Evolutionary conservation across 2,888 invertebrate species (phyloP), one percentile per base, ranked within the genome.

Genomic region (Masnerella sp.): DNA sequence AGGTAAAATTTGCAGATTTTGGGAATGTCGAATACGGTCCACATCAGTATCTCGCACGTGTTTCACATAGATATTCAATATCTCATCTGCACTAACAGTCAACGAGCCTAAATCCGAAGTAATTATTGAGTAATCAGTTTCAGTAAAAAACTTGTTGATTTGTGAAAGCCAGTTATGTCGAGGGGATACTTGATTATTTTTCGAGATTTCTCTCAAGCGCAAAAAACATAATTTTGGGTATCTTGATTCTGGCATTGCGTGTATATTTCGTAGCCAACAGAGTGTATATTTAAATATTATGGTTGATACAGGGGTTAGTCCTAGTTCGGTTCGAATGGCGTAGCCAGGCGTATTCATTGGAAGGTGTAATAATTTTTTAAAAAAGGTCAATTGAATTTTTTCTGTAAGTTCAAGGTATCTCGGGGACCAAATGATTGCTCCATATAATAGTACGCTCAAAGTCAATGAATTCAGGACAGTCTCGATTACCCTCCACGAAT

Each of bases 371-470:
- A 56, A 1, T 28, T 42, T 56, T 56, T 42, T 56, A 12, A 4
- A 56, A 12, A 32, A 42, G 1, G 1, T 54, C 2, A 17, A 8
- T 14, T 58, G 58, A 9, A 58, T n/a, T 22, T 45, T 34, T 45
- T 58, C 45, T 0, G 43, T 0, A 4, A 2, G 1, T 0, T 58
- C 22, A 1, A 43, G 20, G 17, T 34, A 32, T 3, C 43, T 9
- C 9, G 12, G 22, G 5, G 45, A 43, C 45, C 58, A 58, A 0
- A 45, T 34, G 0, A 45, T 18, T 5, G 45, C 58, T 5, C 45
- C 45, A 12, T 58, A 58, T n/a, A 34, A 7, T 3, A 34, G 5
- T 4, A 32, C 8, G 15, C 45, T 58, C 9, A 43, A 1, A 4
- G 15, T 25, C 14, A 58, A 5, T 15, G 58, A 58, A 4, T 58